phyloP scores from a whole-genome alignment of 1,140 invertebrate genomes.

The Samia ricini region DNA sequence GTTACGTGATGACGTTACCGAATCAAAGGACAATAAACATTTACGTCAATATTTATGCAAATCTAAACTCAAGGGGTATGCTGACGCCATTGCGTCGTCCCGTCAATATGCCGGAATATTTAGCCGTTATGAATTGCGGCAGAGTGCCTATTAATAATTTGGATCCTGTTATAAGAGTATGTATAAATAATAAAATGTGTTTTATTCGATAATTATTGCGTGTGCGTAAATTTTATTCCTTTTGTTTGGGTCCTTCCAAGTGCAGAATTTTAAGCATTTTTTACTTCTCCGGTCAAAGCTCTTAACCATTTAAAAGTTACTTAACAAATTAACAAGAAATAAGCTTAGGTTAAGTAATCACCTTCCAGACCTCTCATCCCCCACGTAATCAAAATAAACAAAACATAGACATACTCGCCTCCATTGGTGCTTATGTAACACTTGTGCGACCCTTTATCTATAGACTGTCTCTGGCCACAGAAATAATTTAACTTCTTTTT shows the following conservation, averaged over 20 bases:
- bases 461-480: too few relatives aligned
- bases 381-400: too few relatives aligned
- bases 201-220: background rate
- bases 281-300: too few relatives aligned
- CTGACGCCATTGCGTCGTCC: conserved; percentile 50
- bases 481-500: too few relatives aligned
- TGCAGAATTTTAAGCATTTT: too few relatives aligned
- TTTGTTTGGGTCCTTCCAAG: background rate
- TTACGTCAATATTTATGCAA: conserved; percentile 49
- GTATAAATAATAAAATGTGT: conserved; percentile 4
- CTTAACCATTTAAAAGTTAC: too few relatives aligned
- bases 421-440: too few relatives aligned
- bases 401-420: too few relatives aligned
- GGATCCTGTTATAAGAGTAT: conserved; percentile 68
- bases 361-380: too few relatives aligned
- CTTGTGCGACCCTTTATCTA: too few relatives aligned
- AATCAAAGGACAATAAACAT: conserved; percentile 55
- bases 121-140: conserved; percentile 60
- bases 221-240: background rate
- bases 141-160: conserved; percentile 70
- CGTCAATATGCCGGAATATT: conserved; percentile 32
- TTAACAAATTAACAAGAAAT: too few relatives aligned
- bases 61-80: conserved; percentile 44
- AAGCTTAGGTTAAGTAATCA: too few relatives aligned
- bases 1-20: conserved; percentile 58